Evolutionary conservation across 2,888 invertebrate genomes (phyloP).

Genomic region (Drosophila neotestacea): DNA sequence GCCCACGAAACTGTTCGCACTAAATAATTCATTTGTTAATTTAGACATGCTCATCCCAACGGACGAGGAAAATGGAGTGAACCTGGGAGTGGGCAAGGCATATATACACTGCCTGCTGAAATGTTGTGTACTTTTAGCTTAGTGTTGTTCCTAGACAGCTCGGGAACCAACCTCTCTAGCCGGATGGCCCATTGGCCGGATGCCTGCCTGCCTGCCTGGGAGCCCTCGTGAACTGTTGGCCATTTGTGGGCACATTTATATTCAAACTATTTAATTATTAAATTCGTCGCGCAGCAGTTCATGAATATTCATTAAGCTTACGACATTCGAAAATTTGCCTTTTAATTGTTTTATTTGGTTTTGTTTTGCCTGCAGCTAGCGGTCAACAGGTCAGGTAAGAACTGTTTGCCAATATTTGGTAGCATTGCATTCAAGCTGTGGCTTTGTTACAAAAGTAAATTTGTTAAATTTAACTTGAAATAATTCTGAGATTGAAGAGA

Average conservation of each 20-base stretch:
- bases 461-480: too few species aligned
- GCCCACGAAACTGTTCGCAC: slow-evolving; percentile 73
- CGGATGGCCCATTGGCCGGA: slow-evolving; percentile 5
- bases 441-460: too few species aligned
- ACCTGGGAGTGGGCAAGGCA: background rate
- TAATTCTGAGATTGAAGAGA: too few species aligned
- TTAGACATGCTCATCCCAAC: slow-evolving; percentile 59
- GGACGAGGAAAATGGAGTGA: background rate
- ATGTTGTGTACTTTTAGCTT: slow-evolving; percentile 53
- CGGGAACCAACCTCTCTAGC: slow-evolving; percentile 14
- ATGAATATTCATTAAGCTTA: slow-evolving; percentile 73
- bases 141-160: slow-evolving; percentile 25
- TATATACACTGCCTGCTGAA: slow-evolving; percentile 4
- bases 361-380: slow-evolving; percentile 27
- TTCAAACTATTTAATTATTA: slow-evolving; percentile 74
- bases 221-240: slow-evolving; percentile 24
- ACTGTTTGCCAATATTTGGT: slow-evolving; percentile 6
- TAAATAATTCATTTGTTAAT: slow-evolving; percentile 80
- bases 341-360: slow-evolving; percentile 68
- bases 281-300: slow-evolving; percentile 56
- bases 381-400: slow-evolving; percentile 43
- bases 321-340: slow-evolving; percentile 70
- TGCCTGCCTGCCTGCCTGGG: slow-evolving; percentile 3
- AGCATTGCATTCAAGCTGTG: background rate
- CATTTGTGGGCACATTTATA: slow-evolving; percentile 65